Conservation (phyloP, 2,888 invertebrate genomes). For the Phaonia tiefii region DNA sequence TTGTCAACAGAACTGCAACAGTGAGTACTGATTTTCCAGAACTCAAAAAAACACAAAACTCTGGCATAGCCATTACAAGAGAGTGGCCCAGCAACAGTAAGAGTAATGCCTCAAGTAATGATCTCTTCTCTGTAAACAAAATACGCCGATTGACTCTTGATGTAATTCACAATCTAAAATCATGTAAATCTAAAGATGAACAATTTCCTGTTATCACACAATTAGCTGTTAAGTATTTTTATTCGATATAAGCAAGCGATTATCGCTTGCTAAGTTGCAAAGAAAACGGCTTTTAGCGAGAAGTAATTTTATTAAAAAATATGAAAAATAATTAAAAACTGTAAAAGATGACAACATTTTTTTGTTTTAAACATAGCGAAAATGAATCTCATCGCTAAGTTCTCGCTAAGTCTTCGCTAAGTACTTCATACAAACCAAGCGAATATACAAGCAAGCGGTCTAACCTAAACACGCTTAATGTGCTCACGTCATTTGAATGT, state of each 20-base stretch:
- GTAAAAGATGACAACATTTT: no score
- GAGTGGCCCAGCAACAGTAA: background rate
- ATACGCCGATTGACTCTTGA: constrained; percentile 40
- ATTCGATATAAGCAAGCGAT: constrained; percentile 44
- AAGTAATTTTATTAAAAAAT: no score
- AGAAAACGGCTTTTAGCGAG: no score
- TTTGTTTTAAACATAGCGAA: no score
- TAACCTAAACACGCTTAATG: no score
- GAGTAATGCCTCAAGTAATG: background rate
- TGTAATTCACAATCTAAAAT: constrained; percentile 39
- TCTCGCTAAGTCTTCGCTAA: no score
- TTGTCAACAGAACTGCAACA: background rate
- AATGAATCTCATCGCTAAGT: no score
- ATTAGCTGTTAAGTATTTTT: constrained; percentile 52
- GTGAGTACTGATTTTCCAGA: background rate
- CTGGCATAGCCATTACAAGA: background rate
- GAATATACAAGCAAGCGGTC: no score
- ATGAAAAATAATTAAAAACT: no score
- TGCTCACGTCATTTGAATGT: constrained; percentile 12
- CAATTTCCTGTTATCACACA: constrained; percentile 53
- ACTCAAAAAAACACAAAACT: background rate
- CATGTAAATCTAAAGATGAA: constrained; percentile 45
- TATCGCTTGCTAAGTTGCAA: no score
- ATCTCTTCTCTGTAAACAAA: constrained; percentile 32
- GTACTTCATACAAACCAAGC: no score